Percentiles rank a stretch among this genome's conserved stretches.
These are phyloP conservation scores for Tragopan temminckii DNA, from an alignment of 2,797 vertebrate species.

Conservation along the genomic window DNA sequence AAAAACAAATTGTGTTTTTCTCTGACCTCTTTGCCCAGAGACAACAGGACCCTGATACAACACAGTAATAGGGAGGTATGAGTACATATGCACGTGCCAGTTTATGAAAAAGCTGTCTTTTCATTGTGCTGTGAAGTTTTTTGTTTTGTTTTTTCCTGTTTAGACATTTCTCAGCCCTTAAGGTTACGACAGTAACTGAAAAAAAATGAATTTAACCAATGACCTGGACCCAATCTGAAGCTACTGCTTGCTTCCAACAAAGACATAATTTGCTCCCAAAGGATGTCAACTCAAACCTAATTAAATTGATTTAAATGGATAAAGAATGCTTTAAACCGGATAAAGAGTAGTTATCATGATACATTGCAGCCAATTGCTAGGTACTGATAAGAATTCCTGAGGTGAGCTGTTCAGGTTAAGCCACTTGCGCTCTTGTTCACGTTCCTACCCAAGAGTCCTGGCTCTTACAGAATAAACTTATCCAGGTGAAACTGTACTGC, in stretches of 20 bases:
- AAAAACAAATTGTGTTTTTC: neutral
- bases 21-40: neutral
- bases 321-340: neutral
- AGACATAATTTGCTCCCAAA: neutral
- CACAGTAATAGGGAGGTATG: neutral
- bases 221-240: neutral
- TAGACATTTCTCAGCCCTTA: neutral
- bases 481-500: neutral
- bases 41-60: neutral
- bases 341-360: neutral
- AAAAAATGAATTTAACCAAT: neutral
- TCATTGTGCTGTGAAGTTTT: neutral
- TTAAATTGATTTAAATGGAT: conserved; percentile 27
- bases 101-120: neutral
- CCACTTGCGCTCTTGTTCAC: neutral
- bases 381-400: neutral
- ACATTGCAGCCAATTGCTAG: neutral
- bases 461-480: neutral
- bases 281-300: neutral
- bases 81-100: neutral
- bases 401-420: neutral
- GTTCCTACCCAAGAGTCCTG: neutral
- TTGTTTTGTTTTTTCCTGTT: neutral
- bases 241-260: neutral
- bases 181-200: neutral